A percentile compares a stretch with the other conserved stretches of the same genome.
Evolutionary conservation across 2,888 invertebrate genomes (phyloP).

Genomic region (Callosobruchus maculatus): DNA sequence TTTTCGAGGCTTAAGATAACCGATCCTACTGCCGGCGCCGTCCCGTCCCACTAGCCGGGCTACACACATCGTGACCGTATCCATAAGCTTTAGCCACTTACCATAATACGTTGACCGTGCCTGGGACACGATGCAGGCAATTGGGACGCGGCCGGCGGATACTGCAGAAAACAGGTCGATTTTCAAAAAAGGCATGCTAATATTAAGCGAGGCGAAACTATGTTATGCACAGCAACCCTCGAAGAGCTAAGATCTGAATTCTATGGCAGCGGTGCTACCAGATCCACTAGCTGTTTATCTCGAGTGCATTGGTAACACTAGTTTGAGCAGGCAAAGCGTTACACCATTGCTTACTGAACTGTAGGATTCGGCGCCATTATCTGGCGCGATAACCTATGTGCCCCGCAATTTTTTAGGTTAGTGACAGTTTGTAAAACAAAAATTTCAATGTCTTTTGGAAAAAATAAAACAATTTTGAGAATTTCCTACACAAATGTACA

Average conservation of each 20-base stretch:
- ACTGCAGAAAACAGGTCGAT: constrained; percentile 14
- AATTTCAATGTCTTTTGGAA: too few species aligned
- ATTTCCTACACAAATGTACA: too few species aligned
- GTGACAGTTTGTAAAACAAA: too few species aligned
- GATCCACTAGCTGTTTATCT: background rate
- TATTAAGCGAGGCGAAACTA: constrained; percentile 18
- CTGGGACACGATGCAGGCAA: constrained; percentile 23
- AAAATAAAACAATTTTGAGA: too few species aligned
- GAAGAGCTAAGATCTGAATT: constrained; percentile 20
- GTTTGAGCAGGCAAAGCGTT: background rate
- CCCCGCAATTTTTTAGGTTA: too few species aligned
- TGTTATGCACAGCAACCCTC: constrained; percentile 21
- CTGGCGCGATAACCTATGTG: too few species aligned
- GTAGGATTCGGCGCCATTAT: too few species aligned
- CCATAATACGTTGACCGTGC: constrained; percentile 16
- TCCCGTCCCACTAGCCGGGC: constrained; percentile 2
- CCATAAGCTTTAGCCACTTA: constrained; percentile 6
- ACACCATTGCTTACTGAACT: background rate
- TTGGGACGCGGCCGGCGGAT: constrained; percentile 20
- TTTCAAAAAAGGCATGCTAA: constrained; percentile 23
- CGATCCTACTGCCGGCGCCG: constrained; percentile 12
- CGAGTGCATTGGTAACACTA: background rate
- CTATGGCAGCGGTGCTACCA: constrained; percentile 11
- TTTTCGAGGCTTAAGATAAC: background rate
- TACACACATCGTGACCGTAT: constrained; percentile 10